Base-by-base conservation (phyloP, 2,888 invertebrate genomes). In the Clistopyga incitator region DNA sequence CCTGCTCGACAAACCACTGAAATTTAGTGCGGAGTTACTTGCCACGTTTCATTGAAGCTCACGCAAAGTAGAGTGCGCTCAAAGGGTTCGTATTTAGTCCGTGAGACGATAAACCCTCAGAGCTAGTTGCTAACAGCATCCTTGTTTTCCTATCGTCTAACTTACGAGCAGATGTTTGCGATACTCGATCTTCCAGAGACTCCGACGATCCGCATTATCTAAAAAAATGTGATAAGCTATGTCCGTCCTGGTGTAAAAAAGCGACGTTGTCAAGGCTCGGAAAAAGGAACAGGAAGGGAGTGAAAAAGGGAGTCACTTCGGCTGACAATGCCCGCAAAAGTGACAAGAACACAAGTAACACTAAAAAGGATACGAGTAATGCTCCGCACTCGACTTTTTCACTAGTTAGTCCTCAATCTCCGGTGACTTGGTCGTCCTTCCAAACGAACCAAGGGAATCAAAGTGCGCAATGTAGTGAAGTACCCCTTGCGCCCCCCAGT, bases 331-430 rank as follows among this genome's bases (percentile, higher is more conserved):
- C 42, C 50, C 52, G 38, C 56, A 65, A 67, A 67, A 74, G 65
- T 72, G 20, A 54, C 50, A 78, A 52, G 20, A n/a, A 70, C 47
- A 29, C 45, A 70, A 71, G 54, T 78, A 72, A 47, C 59, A 47
- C 45, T 74, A 20, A 54, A 50, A 78, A 52, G 20, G 3, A 70
- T 34, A 29, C 45, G 74, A 71, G 54, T 78, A 72, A 47, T 65
- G 52, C 45, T 74, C 50, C 56, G 52, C 54, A 34, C 75, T 65
- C 23, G 29, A 71, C 54, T 79, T 79, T 83, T 81, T 72, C 38
- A 42, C 29, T 61, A 47, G 52, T 76, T 76, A 76, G 70, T 54
- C 38, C 64, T 77, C 25, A 72, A 79, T 83, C 71, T 67, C 72
- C 42, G 65, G 76, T 65, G 65, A 20, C 34, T 61, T 72, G 52